A percentile compares a stretch with the other conserved stretches of the same genome.
phyloP scores from a whole-genome alignment of 2,113 vertebrate species.

The Tylochromis polylepis region DNA sequence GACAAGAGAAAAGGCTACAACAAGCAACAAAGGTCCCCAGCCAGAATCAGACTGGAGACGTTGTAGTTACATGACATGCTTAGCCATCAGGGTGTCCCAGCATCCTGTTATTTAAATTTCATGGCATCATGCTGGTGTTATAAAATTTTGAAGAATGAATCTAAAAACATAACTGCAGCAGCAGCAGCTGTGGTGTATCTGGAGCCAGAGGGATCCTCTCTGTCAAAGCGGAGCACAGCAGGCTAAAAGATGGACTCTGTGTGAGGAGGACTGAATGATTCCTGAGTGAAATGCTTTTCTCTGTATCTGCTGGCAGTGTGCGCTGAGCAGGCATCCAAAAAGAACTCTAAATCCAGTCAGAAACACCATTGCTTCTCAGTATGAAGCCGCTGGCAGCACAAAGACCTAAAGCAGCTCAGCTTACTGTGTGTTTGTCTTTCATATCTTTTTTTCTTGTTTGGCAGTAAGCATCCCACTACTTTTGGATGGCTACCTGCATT shows the following conservation, averaged over 20 bases:
- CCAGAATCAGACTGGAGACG: background rate
- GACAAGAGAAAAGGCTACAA: background rate
- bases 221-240: background rate
- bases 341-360: conserved; percentile 41
- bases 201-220: background rate
- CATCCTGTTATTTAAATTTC: background rate
- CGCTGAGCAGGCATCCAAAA: conserved; percentile 13
- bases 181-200: background rate
- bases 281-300: conserved; percentile 17
- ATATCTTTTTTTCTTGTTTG: conserved; percentile 1
- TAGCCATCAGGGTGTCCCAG: background rate
- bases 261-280: background rate
- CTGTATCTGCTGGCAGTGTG: conserved; percentile 9
- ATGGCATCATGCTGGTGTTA: background rate
- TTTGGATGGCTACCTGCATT: background rate
- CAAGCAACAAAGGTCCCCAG: background rate
- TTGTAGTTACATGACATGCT: background rate
- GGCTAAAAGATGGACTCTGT: conserved; percentile 7
- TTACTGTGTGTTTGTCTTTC: conserved; percentile 30
- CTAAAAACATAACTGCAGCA: background rate
- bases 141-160: background rate
- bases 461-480: background rate
- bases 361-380: conserved; percentile 17
- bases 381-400: conserved; percentile 25
- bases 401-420: conserved; percentile 19